Percentiles rank a stretch among this genome's conserved stretches.
These are phyloP conservation scores for Leptopterna dolabrata DNA, from an alignment of 2,888 invertebrate species.

Conservation along the genomic window DNA sequence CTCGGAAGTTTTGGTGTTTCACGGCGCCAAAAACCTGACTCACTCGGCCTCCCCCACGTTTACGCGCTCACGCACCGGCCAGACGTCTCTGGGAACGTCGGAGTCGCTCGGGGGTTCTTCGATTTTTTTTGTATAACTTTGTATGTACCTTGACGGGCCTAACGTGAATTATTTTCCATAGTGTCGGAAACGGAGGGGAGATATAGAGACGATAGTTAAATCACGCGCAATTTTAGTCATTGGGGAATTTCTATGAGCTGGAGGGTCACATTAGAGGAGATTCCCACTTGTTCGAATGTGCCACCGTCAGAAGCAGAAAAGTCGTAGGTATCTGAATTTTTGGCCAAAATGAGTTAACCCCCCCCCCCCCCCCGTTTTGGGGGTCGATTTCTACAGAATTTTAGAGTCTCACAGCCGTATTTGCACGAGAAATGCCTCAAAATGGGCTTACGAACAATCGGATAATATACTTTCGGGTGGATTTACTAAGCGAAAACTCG, in stretches of 20 bases:
- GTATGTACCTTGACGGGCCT: background rate
- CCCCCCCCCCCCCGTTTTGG: no score
- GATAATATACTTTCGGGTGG: no score
- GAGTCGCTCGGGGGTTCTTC: background rate
- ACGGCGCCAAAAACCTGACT: constrained; percentile 39
- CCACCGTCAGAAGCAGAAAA: no score
- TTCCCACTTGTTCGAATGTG: no score
- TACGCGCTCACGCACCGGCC: constrained; percentile 5
- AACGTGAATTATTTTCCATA: background rate
- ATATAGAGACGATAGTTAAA: background rate
- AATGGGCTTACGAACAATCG: no score
- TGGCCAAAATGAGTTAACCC: no score
- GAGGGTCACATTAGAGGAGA: no score
- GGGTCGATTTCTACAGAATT: no score
- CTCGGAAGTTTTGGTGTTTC: constrained; percentile 24
- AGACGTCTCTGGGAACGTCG: constrained; percentile 24
- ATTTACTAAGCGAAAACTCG: no score
- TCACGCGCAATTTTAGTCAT: constrained; percentile 3
- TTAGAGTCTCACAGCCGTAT: no score
- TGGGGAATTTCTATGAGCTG: background rate
- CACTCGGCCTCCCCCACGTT: constrained; percentile 1
- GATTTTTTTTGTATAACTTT: background rate
- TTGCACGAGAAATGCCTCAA: no score
- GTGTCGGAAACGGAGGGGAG: background rate
- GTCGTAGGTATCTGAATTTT: no score